These are phyloP conservation scores for Tor tambroides DNA, from an alignment of 2,113 vertebrate genomes.

Conservation along the genomic window DNA sequence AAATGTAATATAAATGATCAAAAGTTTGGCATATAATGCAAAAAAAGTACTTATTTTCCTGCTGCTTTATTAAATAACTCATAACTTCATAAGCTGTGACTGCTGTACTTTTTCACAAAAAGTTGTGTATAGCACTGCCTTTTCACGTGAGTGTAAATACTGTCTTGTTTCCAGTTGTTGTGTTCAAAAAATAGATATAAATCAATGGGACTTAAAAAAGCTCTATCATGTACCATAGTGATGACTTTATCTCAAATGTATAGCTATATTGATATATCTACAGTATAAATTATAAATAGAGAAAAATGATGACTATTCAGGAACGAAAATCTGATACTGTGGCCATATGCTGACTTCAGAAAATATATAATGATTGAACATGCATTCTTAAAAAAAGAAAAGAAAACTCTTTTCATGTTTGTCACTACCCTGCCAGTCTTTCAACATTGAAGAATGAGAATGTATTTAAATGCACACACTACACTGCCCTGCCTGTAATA, in stretches of 20 bases:
- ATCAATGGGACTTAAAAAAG: conserved; percentile 69
- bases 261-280: conserved; percentile 70
- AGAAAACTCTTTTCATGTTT: conserved; percentile 73
- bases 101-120: conserved; percentile 66
- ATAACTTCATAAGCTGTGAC: conserved; percentile 47
- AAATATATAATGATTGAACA: conserved; percentile 62
- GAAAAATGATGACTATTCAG: conserved; percentile 44
- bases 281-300: conserved; percentile 65
- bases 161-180: conserved; percentile 64
- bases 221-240: conserved; percentile 72
- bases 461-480: conserved; percentile 70
- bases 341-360: conserved; percentile 46
- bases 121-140: conserved; percentile 77
- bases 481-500: conserved; percentile 56
- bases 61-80: neutral
- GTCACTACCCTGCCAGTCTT: conserved; percentile 73
- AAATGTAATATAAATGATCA: neutral
- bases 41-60: neutral
- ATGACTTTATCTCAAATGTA: conserved; percentile 72
- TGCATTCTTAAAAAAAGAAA: conserved; percentile 66
- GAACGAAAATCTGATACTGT: conserved; percentile 32
- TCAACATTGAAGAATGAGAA: conserved; percentile 73
- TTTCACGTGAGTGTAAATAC: conserved; percentile 74
- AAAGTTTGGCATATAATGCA: neutral
- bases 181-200: conserved; percentile 58